Conservation (phyloP, 2,888 invertebrate genomes). For the Calephelis perditalis region DNA sequence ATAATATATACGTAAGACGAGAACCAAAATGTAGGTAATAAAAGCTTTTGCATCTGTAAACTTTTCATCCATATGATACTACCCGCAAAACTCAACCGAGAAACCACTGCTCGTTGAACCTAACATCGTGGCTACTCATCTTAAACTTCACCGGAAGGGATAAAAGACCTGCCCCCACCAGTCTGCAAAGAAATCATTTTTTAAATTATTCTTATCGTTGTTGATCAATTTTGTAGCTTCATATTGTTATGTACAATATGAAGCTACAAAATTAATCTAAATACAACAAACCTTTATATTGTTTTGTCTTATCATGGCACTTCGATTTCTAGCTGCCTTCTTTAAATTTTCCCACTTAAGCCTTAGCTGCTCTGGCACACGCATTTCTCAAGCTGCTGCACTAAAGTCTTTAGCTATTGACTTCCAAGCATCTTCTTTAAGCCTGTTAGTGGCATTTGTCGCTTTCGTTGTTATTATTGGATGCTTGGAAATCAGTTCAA, state of each 20-base stretch:
- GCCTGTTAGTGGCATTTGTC: slow-evolving; percentile 9
- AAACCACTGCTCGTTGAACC: background rate
- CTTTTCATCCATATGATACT: too few species aligned
- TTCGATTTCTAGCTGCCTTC: background rate
- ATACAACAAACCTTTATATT: background rate
- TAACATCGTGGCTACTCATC: background rate
- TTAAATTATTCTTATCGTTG: background rate
- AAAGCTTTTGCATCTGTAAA: too few species aligned
- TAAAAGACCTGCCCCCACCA: background rate
- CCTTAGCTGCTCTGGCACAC: background rate
- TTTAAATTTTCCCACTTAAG: background rate
- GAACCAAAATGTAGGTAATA: too few species aligned
- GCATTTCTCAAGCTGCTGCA: background rate
- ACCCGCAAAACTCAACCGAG: background rate
- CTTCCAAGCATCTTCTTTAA: slow-evolving; percentile 11
- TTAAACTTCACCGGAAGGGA: background rate
- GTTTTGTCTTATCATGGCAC: background rate
- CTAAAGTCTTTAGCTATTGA: background rate
- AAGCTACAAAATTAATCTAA: background rate
- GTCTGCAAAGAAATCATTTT: background rate
- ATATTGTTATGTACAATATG: background rate
- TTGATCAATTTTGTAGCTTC: too few species aligned
- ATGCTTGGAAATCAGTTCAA: background rate
- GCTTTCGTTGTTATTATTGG: background rate
- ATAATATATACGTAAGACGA: too few species aligned